A percentile compares a stretch with the other conserved stretches of the same genome.
These are phyloP conservation scores for Champsocephalus esox DNA, from an alignment of 2,797 vertebrate genomes.

Conservation along the genomic window DNA sequence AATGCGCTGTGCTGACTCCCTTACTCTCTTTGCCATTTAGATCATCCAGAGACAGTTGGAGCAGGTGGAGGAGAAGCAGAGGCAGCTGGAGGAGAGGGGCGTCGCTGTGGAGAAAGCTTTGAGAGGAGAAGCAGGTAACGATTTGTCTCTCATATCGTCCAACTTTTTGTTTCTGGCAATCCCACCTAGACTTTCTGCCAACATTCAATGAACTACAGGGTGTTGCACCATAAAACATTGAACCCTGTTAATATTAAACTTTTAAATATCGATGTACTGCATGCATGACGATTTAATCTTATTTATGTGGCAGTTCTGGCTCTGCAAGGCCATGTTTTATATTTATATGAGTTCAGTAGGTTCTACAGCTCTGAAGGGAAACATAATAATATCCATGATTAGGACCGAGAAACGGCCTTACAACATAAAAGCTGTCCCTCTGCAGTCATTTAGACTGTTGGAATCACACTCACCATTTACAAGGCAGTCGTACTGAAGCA, in stretches of 20 bases:
- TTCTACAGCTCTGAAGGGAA: conserved; percentile 30
- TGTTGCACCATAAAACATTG: background rate
- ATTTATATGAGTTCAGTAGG: conserved; percentile 33
- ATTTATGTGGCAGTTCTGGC: conserved; percentile 11
- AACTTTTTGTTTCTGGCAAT: background rate
- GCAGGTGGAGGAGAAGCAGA: conserved; percentile 98
- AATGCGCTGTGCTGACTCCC: background rate
- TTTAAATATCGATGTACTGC: conserved; percentile 23
- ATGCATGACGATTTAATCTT: background rate
- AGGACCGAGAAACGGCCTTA: conserved; percentile 16
- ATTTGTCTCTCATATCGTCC: conserved; percentile 8
- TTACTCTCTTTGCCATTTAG: conserved; percentile 72
- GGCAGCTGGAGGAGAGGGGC: conserved; percentile 95
- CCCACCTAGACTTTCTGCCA: background rate
- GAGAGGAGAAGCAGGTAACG: conserved; percentile 98
- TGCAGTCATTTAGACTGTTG: conserved; percentile 14
- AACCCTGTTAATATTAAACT: conserved; percentile 4
- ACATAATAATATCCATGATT: conserved; percentile 18
- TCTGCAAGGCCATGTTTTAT: conserved; percentile 23
- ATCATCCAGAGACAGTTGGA: conserved; percentile 99
- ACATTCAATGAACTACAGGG: background rate
- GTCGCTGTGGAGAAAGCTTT: conserved; percentile 98
- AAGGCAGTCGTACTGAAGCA: background rate
- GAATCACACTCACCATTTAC: conserved; percentile 7
- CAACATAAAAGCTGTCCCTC: conserved; percentile 28